These are phyloP conservation scores for Simalia tracyae DNA, from an alignment of 2,797 vertebrate species.

Conservation along the genomic window DNA sequence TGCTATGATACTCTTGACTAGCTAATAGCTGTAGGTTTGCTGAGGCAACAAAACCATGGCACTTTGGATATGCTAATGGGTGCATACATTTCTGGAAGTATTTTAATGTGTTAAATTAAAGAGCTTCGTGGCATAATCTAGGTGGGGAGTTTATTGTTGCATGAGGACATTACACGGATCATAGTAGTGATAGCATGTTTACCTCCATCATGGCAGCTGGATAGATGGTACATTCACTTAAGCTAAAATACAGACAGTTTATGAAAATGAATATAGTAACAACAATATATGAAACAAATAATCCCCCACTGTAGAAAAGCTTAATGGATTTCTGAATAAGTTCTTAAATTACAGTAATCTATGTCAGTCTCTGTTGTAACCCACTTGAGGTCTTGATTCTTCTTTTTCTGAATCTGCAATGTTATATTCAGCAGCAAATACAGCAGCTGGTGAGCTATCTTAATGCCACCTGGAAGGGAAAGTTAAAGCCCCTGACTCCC, in stretches of 20 bases:
- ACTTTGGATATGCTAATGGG: neutral
- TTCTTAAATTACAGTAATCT: neutral
- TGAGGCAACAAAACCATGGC: constrained; percentile 27
- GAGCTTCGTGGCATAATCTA: neutral
- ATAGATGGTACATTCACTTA: neutral
- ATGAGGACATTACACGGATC: neutral
- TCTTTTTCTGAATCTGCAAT: neutral
- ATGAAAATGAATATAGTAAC: neutral
- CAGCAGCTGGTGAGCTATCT: neutral
- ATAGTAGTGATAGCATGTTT: neutral
- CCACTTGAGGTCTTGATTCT: neutral
- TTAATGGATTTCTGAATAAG: neutral
- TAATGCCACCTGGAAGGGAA: neutral
- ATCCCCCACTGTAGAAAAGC: neutral
- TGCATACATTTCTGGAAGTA: neutral
- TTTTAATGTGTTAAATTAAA: constrained; percentile 22
- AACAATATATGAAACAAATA: neutral
- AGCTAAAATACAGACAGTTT: neutral
- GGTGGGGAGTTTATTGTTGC: constrained; percentile 18
- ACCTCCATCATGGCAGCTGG: neutral
- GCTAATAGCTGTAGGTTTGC: constrained; percentile 24
- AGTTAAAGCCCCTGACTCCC: neutral
- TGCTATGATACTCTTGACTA: constrained; percentile 10
- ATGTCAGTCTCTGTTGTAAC: neutral
- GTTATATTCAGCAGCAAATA: neutral